A percentile compares a stretch with the other conserved stretches of the same genome.
These are phyloP conservation scores for Ophion ventricosus DNA, from an alignment of 2,888 invertebrate species.

Conservation along the genomic window DNA sequence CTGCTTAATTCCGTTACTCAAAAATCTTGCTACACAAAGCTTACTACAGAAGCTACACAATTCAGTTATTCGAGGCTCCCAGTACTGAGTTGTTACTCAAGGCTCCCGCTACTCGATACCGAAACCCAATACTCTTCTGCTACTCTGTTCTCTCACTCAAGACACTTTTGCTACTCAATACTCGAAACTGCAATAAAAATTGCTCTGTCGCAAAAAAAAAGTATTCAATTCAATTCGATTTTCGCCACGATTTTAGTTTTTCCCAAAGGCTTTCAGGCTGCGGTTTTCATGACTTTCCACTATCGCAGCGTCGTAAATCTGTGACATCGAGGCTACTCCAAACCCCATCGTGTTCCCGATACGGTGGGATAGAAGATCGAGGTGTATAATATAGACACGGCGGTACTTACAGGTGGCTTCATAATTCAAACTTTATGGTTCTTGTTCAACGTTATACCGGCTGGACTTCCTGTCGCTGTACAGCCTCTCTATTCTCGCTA, in stretches of 20 bases:
- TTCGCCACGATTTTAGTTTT: background rate
- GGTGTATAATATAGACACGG: constrained; percentile 35
- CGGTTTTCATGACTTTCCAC: constrained; percentile 17
- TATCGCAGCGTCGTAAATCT: background rate
- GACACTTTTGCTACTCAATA: too few species aligned
- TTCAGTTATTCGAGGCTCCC: too few species aligned
- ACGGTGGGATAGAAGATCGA: constrained; percentile 50
- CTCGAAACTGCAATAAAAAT: too few species aligned
- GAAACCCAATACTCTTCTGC: too few species aligned
- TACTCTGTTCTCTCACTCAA: too few species aligned
- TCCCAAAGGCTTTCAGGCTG: background rate
- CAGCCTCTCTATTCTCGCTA: constrained; percentile 41
- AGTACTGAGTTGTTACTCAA: too few species aligned
- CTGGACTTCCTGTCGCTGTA: constrained; percentile 46
- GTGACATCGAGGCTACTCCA: constrained; percentile 17
- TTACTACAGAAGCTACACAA: too few species aligned
- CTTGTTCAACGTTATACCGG: constrained; percentile 61
- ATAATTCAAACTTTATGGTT: constrained; percentile 75
- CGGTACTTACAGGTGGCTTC: constrained; percentile 68
- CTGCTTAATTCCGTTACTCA: too few species aligned
- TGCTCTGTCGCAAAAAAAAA: background rate
- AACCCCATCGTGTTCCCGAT: constrained; percentile 39
- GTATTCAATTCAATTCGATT: background rate
- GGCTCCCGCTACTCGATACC: too few species aligned
- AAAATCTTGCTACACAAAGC: too few species aligned